Conservation (phyloP, 2,113 vertebrate genomes). For the Menura novaehollandiae region DNA sequence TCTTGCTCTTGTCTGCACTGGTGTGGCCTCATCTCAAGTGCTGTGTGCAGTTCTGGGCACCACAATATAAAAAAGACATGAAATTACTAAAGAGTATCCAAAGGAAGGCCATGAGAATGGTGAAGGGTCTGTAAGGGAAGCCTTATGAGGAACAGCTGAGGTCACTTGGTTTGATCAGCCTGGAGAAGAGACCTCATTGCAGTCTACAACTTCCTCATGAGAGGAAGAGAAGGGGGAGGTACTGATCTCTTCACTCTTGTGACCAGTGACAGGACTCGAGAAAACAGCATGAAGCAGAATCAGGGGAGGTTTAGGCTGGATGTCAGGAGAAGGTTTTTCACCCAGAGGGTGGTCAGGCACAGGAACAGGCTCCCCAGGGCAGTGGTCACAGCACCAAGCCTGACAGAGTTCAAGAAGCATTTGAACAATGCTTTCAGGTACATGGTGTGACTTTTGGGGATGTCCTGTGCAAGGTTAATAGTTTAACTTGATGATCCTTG, state of each 20-base stretch:
- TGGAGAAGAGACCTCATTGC: background rate
- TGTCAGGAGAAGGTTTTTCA: background rate
- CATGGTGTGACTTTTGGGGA: background rate
- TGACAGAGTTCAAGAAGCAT: background rate
- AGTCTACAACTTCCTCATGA: background rate
- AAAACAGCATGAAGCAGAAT: background rate
- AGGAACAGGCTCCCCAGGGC: background rate
- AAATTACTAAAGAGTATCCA: background rate
- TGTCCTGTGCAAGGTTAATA: background rate
- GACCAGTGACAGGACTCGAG: background rate
- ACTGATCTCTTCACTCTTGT: background rate
- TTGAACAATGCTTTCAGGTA: background rate
- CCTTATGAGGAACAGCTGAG: background rate
- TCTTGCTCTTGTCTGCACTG: accelerated
- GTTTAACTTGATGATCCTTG: background rate
- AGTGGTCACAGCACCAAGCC: background rate
- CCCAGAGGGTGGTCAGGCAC: background rate
- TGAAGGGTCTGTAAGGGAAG: background rate
- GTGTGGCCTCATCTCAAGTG: accelerated
- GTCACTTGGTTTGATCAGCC: background rate
- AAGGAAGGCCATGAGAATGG: background rate
- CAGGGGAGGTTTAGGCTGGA: background rate
- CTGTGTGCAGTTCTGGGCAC: background rate
- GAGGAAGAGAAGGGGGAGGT: background rate
- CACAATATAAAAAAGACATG: background rate